Conservation (phyloP, 2,113 vertebrate species). For the Spea bombifrons region DNA sequence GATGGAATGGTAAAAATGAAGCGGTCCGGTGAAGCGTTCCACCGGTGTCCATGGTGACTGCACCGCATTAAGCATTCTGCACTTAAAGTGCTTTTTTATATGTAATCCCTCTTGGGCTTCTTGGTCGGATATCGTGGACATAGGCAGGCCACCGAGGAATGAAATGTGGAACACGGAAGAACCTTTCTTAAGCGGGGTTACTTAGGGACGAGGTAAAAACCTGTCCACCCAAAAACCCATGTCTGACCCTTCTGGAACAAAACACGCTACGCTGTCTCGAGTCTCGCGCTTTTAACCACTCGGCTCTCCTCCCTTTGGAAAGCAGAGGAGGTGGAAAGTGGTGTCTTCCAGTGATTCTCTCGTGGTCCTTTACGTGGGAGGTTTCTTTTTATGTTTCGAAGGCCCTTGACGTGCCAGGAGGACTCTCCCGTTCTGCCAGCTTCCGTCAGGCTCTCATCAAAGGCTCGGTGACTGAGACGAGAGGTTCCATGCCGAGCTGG, state of each 20-base stretch:
- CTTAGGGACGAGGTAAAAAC: no score
- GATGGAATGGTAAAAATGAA: no score
- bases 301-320: conserved; percentile 17
- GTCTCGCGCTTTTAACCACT: background rate
- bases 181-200: no score
- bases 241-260: background rate
- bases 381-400: conserved; percentile 26
- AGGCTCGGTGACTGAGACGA: conserved; percentile 32
- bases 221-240: background rate
- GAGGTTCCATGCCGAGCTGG: conserved; percentile 19
- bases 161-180: no score
- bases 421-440: conserved; percentile 4
- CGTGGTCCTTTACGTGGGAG: conserved; percentile 23
- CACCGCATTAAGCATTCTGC: no score
- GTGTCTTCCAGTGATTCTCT: background rate
- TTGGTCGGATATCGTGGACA: no score
- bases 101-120: no score
- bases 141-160: no score
- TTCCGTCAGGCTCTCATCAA: conserved; percentile 32
- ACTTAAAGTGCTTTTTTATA: no score
- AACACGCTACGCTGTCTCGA: background rate
- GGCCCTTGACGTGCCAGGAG: conserved; percentile 9
- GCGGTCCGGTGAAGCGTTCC: no score
- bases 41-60: no score
- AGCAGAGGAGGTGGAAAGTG: background rate